Base-by-base conservation (phyloP, 30 jellyfish, hydroid and myxozoan species). In the Euphysa ruthae region DNA sequence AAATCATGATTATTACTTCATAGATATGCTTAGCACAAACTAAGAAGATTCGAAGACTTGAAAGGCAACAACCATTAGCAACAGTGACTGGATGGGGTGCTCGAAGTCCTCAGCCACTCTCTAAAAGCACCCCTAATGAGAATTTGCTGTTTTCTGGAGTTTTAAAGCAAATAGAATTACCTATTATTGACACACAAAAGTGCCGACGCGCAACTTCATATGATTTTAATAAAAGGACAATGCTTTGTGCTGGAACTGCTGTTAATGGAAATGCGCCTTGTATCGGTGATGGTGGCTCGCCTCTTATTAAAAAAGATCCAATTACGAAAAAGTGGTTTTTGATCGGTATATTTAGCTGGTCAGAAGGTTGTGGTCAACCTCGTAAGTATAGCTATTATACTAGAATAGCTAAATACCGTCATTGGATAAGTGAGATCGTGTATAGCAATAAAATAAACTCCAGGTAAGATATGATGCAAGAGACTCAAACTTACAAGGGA, bases 31-130 rank as follows among this genome's bases (percentile, higher is more conserved):
- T 84, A 2, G 90, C 77, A 43, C 80, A 84, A 3, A 78, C 82
- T 31, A 61, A 81, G 31, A 73, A 61, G 51, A 79, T 91, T 21
- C 79, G 91, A 3, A 63, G 30, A 28, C 63, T 69, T 23, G 95
- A 75, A 58, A 60, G 69, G 52, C 32, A 32, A 38, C 69, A 66
- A n/a, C 88, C 69, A 38, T 30, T 84, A 18, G 90, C 95, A 19
- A 75, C 95, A 5, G 87, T 84, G 5, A 64, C 93, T 7, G 95
- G 95, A 0, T 84, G 95, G 95, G 95, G 95, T 0, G 62, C 83
- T 6, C 62, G 79, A 4, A 58, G 43, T 25, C 58, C 80, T 8
- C 86, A 62, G 0, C 66, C 55, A 27, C 66, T 84, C 30, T 81
- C 81, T 6, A 81, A 70, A 31, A 50, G 65, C 33, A 76, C 78